Evolutionary conservation across 2,113 vertebrate species (phyloP).

Genomic region (Labeo catla): DNA sequence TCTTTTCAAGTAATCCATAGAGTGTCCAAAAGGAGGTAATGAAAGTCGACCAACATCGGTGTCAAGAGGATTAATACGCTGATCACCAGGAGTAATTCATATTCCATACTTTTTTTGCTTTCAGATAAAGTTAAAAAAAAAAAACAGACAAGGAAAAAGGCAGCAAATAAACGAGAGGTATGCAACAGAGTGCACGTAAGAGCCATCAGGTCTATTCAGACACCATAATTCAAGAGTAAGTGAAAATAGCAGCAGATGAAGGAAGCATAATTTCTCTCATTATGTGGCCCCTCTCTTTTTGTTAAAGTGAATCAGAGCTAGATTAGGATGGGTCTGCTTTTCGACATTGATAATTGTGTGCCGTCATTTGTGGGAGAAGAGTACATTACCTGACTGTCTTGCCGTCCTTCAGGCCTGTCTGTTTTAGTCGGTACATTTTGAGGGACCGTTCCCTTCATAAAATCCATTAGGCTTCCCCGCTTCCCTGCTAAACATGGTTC

Average conservation of each 20-base stretch:
- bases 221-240: slow-evolving; percentile 26
- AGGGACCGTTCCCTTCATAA: slow-evolving; percentile 62
- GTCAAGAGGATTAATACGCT: slow-evolving; percentile 2
- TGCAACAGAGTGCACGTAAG: background rate
- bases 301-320: slow-evolving; percentile 67
- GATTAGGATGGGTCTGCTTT: slow-evolving; percentile 64
- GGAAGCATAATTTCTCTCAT: slow-evolving; percentile 41
- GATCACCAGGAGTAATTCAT: slow-evolving; percentile 29
- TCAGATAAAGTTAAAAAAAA: background rate
- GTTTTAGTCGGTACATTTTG: slow-evolving; percentile 46
- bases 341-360: slow-evolving; percentile 65
- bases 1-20: slow-evolving; percentile 37
- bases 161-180: background rate
- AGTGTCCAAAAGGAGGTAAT: slow-evolving; percentile 36
- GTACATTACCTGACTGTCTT: slow-evolving; percentile 68
- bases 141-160: background rate
- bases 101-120: background rate
- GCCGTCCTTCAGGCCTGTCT: slow-evolving; percentile 58
- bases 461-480: slow-evolving; percentile 69
- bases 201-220: slow-evolving; percentile 39
- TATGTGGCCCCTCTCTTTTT: slow-evolving; percentile 42
- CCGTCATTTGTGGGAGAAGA: slow-evolving; percentile 60
- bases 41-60: slow-evolving; percentile 18
- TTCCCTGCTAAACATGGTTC: slow-evolving; percentile 54
- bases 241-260: slow-evolving; percentile 40